These are phyloP conservation scores for Apteryx mantelli DNA, from an alignment of 2,113 vertebrate genomes.

Conservation along the genomic window DNA sequence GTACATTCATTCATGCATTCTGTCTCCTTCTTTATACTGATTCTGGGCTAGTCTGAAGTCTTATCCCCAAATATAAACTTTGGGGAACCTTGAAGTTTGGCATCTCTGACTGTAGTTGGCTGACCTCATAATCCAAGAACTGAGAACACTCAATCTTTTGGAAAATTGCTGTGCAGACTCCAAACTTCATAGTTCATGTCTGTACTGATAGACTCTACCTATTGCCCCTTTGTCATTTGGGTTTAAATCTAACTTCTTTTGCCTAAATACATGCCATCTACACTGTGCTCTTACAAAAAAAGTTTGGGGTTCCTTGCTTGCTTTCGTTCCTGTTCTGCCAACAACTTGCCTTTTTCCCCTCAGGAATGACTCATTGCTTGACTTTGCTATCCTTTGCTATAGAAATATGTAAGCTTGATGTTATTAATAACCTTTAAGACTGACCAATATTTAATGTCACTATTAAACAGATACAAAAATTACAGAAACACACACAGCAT, in stretches of 20 bases:
- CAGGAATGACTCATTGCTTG: neutral
- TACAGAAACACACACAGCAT: conserved; percentile 7
- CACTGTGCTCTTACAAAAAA: neutral
- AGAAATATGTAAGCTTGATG: neutral
- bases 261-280: accelerated
- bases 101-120: neutral
- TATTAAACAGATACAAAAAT: neutral
- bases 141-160: neutral
- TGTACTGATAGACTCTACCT: neutral
- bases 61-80: neutral
- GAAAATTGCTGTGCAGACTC: neutral
- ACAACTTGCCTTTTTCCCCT: neutral
- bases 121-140: neutral
- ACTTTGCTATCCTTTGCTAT: neutral
- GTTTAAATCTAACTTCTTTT: neutral
- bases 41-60: neutral
- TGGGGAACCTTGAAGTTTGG: neutral
- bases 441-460: neutral
- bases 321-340: neutral
- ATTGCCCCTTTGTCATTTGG: neutral
- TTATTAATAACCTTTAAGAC: neutral
- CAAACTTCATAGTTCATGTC: neutral
- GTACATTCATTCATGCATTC: neutral
- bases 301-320: neutral
- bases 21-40: neutral